Evolutionary conservation across 2,113 vertebrate species (phyloP).

Genomic region (Rutilus rutilus): DNA sequence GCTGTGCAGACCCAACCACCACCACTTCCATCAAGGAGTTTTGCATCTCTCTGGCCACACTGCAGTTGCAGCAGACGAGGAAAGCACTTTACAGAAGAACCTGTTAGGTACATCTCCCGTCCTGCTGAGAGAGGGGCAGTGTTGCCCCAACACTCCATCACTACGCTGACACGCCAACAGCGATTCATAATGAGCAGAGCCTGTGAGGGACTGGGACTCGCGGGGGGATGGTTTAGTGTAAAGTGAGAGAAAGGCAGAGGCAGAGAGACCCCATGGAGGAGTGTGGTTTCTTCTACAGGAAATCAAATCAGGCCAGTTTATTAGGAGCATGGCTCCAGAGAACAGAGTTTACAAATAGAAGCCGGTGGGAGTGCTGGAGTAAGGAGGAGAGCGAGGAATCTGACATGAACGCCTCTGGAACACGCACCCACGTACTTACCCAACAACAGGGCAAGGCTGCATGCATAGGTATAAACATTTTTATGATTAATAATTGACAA

Average conservation of each 20-base stretch:
- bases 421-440: not conserved
- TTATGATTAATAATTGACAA: constrained; percentile 12
- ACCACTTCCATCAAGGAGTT: not conserved
- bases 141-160: constrained; percentile 45
- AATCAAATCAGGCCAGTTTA: constrained; percentile 63
- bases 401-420: not conserved
- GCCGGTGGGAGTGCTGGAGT: constrained; percentile 54
- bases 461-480: not conserved
- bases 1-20: not conserved
- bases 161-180: constrained; percentile 17
- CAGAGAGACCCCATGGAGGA: constrained; percentile 54
- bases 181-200: constrained; percentile 33
- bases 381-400: constrained; percentile 15
- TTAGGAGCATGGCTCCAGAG: constrained; percentile 55
- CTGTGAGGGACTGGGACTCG: constrained; percentile 18
- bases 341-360: constrained; percentile 59
- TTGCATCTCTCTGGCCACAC: constrained; percentile 24
- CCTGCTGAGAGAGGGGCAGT: constrained; percentile 35
- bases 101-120: constrained; percentile 35
- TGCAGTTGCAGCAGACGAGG: not conserved
- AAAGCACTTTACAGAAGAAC: constrained; percentile 27
- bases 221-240: not conserved
- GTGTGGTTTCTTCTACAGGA: constrained; percentile 58
- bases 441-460: not conserved
- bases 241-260: constrained; percentile 51